Evolutionary conservation across 2,888 invertebrate genomes (phyloP), one percentile per base, ranked within the genome.

Genomic region (Zeuzera pyrina): DNA sequence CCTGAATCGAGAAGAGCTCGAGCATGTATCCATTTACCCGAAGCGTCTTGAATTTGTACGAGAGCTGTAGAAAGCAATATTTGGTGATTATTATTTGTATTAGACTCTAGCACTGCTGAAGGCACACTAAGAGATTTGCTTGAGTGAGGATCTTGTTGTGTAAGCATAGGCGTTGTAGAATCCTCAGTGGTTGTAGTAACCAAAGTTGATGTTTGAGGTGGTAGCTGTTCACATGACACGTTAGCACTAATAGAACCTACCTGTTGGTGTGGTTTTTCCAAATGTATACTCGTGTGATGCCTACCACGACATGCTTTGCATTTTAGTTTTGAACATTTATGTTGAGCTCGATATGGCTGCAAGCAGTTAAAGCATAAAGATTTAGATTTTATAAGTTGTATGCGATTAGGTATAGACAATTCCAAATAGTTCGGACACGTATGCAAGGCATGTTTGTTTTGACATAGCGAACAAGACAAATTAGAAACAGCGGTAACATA

Each of bases 61-160:
- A 38, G 12, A n/a, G 38, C 38, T 36, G 41, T 41, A 7, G 29
- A 33, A 4, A 24, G 28, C 12, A 29, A 12, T 10, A 24, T 22
- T 14, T 27, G 14, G 12, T 14, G 14, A 3, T 6, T n/a, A 10
- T 23, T n/a, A 15, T 21, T 28, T 24, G 24, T n/a, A n/a, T 15
- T 15, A 5, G 29, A 13, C 10, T 13, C 4, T 5, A 27, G 7
- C 2, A 32, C 31, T 13, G 27, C 15, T n/a, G 31, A 19, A 11
- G 21, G 6, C 5, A 19, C 6, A 7, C 4, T 13, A 13, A 5
- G 1, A 10, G 24, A 12, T 8, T 2, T 19, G n/a, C 16, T n/a
- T 19, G 31, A 4, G 1, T 28, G 22, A 10, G 13, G 8, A 1
- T 10, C 12, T 25, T n/a, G n/a, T n/a, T n/a, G 12, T 27, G 26